These are phyloP conservation scores for Tipula helvola DNA, from an alignment of 2,888 invertebrate genomes.

Conservation along the genomic window DNA sequence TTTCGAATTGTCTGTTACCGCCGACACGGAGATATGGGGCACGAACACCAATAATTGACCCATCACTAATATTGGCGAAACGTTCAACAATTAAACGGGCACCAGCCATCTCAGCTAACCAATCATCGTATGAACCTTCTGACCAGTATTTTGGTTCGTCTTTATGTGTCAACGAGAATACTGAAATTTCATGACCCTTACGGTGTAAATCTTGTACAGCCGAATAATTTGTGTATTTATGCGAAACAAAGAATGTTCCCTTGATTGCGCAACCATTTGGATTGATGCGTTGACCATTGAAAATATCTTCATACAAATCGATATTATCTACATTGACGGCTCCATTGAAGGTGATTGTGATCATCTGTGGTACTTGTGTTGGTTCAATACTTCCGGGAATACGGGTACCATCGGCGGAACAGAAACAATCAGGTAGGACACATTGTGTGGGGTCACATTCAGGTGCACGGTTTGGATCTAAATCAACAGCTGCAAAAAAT, in stretches of 20 bases:
- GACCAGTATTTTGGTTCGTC: conserved; percentile 87
- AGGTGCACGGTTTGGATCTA: conserved; percentile 83
- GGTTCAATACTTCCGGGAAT: conserved; percentile 76
- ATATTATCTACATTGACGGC: conserved; percentile 88
- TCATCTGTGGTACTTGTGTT: conserved; percentile 83
- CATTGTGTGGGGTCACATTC: conserved; percentile 85
- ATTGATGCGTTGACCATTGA: conserved; percentile 72
- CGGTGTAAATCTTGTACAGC: conserved; percentile 81
- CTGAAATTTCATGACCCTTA: conserved; percentile 81
- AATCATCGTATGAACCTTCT: conserved; percentile 76
- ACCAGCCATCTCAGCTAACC: conserved; percentile 92
- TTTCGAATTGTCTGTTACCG: conserved; percentile 90
- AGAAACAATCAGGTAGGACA: conserved; percentile 82
- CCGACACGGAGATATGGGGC: conserved; percentile 84
- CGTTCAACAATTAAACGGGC: conserved; percentile 74
- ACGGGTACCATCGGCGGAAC: conserved; percentile 81
- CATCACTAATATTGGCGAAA: conserved; percentile 85
- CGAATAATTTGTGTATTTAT: conserved; percentile 86
- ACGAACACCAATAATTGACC: conserved; percentile 76
- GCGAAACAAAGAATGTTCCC: conserved; percentile 83
- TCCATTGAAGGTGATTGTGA: conserved; percentile 85
- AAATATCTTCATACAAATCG: conserved; percentile 80
- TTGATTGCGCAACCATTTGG: conserved; percentile 83
- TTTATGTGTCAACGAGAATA: conserved; percentile 86
- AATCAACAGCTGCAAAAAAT: conserved; percentile 61